A percentile compares a stretch with the other conserved stretches of the same genome.
Evolutionary conservation across 2,797 vertebrate genomes (phyloP).

Genomic region (Myripristis jacobus): DNA sequence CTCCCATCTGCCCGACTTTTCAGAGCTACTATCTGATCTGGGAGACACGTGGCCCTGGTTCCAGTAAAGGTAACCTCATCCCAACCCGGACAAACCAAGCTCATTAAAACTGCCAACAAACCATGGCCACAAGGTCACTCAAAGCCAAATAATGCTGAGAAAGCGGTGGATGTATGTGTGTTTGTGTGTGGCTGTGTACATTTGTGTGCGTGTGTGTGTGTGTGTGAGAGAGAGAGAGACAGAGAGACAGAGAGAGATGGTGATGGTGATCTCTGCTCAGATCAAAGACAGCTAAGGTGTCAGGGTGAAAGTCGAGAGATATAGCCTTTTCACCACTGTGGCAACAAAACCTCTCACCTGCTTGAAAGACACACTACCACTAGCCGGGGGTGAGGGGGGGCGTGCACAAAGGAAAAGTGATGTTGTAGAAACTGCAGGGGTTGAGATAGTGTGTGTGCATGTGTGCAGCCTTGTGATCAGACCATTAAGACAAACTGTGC

Average conservation of each 20-base stretch:
- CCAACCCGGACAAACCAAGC: conserved; percentile 68
- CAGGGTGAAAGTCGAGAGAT: conserved; percentile 75
- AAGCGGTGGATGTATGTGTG: conserved; percentile 46
- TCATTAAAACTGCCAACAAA: conserved; percentile 85
- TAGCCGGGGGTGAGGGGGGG: conserved; percentile 39
- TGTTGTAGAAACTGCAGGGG: background rate
- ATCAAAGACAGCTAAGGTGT: conserved; percentile 60
- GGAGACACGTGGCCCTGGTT: conserved; percentile 72
- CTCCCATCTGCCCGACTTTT: conserved; percentile 29
- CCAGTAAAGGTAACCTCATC: conserved; percentile 70
- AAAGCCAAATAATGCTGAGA: conserved; percentile 75
- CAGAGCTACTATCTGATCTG: conserved; percentile 70
- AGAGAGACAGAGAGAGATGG: conserved; percentile 54
- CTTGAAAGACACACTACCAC: conserved; percentile 57
- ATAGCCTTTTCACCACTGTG: conserved; percentile 64
- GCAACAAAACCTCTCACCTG: conserved; percentile 75
- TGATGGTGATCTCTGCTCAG: conserved; percentile 48
- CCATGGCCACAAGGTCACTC: conserved; percentile 78
- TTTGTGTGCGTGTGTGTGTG: conserved; percentile 11
- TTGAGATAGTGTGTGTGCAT: background rate
- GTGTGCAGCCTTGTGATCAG: background rate
- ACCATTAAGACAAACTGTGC: conserved; percentile 4
- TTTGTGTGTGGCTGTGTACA: conserved; percentile 12
- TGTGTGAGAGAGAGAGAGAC: conserved; percentile 5
- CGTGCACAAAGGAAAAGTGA: too few relatives aligned